Evolutionary conservation across 2,113 vertebrate genomes (phyloP).

Genomic region (Gyps fulvus): DNA sequence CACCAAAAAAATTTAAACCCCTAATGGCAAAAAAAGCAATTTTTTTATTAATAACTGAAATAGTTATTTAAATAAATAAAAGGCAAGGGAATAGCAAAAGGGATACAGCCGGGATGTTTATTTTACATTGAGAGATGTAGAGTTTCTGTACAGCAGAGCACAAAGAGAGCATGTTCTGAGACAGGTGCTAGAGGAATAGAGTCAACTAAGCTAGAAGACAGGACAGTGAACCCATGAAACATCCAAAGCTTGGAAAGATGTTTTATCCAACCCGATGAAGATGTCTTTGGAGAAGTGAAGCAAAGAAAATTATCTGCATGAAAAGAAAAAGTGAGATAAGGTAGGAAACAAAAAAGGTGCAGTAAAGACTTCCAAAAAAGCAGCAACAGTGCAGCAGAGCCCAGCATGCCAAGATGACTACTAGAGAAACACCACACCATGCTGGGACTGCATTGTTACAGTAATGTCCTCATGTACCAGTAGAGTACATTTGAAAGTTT

Average conservation of each 20-base stretch:
- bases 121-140: slow-evolving; percentile 83
- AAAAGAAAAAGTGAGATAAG: slow-evolving; percentile 76
- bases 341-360: slow-evolving; percentile 67
- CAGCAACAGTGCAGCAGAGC: not conserved
- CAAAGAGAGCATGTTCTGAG: slow-evolving; percentile 66
- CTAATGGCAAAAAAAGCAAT: slow-evolving; percentile 17
- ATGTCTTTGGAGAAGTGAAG: slow-evolving; percentile 86
- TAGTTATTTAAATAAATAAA: slow-evolving; percentile 70
- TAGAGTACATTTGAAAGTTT: not conserved
- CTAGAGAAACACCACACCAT: not conserved
- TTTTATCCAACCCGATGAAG: slow-evolving; percentile 81
- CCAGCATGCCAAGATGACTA: not conserved
- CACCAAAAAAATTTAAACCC: slow-evolving; percentile 39
- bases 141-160: slow-evolving; percentile 90
- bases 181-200: slow-evolving; percentile 64
- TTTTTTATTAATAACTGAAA: slow-evolving; percentile 75
- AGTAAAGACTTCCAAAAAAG: slow-evolving; percentile 1
- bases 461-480: not conserved
- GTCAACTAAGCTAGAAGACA: slow-evolving; percentile 67
- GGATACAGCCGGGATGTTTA: slow-evolving; percentile 84
- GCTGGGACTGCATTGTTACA: not conserved
- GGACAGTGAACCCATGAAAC: slow-evolving; percentile 73
- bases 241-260: slow-evolving; percentile 81
- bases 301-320: slow-evolving; percentile 94
- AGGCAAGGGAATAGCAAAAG: slow-evolving; percentile 70